Evolutionary conservation across 2,888 invertebrate species (phyloP), one percentile per base, ranked within the genome.

Genomic region (Patella caerulea): DNA sequence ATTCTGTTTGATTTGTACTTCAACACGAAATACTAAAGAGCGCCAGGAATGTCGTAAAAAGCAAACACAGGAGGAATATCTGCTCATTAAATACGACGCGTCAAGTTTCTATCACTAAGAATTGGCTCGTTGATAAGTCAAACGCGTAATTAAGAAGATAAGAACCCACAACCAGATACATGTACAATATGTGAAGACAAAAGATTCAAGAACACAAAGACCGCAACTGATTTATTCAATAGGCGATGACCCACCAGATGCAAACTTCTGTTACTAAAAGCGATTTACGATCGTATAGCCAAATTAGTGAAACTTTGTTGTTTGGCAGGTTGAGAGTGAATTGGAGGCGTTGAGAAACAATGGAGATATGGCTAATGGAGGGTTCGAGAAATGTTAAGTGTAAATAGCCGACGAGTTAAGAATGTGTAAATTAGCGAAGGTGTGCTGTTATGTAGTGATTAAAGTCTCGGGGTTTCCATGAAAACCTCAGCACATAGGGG

Each of bases 281-380:
- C 34, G 29, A 15, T 71, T 71, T 45, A 71, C 29, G 29, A 34
- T 11, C 24, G 45, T 34, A 45, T 34, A 34, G 29, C 19, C 29
- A 71, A 34, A 34, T 71, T 71, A 71, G 71, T 45, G 29, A 45
- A 71, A 29, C 45, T 71, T 19, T 71, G 34, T 34, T 34, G 71
- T 45, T 71, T 71, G 54, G 29, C 14, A 24, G 34, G 55, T 15
- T 2, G n/a, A n/a, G 12, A 4, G 17, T 29, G 73, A 59, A 24
- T n/a, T 24, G 17, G 54, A 54, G 52, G 24, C n/a, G 54, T 73
- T 56, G 17, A 14, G 17, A 54, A 55, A 54, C 56, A 54, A 55
- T 12, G n/a, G 14, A 0, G 55, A 17, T 15, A 55, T 17, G 45
- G 45, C 45, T 45, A 45, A 45, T 45, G 45, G 45, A 45, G 45